phyloP scores from a whole-genome alignment of 2,888 invertebrate genomes.

The Hermaeophaga mercurialis region DNA sequence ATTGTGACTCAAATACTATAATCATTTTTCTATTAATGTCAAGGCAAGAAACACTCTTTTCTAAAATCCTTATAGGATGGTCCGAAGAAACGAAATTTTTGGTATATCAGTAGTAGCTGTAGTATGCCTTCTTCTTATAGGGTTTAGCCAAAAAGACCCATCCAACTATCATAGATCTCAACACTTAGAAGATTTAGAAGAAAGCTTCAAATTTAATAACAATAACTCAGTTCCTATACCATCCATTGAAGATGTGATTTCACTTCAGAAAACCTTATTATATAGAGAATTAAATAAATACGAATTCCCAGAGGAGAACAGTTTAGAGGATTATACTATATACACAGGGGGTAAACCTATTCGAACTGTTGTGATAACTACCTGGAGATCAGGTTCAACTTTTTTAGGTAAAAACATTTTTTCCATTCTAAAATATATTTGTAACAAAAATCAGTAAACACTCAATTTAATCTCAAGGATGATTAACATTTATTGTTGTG shows the following conservation, averaged over 20 bases:
- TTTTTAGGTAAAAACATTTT: conserved; percentile 67
- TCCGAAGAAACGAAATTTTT: conserved; percentile 44
- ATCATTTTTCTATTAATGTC: conserved; percentile 17
- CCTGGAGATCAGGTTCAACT: conserved; percentile 90
- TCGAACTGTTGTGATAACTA: conserved; percentile 80
- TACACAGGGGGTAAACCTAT: conserved; percentile 75
- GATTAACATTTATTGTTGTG: no score
- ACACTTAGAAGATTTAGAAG: conserved; percentile 36
- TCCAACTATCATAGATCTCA: conserved; percentile 32
- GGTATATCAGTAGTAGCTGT: conserved; percentile 41
- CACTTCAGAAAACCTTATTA: conserved; percentile 62
- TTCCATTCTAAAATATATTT: no score
- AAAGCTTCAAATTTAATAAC: conserved; percentile 26
- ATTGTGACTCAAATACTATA: background rate
- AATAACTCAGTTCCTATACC: conserved; percentile 42
- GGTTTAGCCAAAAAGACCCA: conserved; percentile 41
- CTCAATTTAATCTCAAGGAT: no score
- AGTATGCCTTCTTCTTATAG: conserved; percentile 44
- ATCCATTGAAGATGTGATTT: conserved; percentile 63
- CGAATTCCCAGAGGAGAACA: conserved; percentile 64
- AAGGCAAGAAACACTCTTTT: conserved; percentile 12
- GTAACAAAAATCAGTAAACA: no score
- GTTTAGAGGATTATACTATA: conserved; percentile 70
- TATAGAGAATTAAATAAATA: conserved; percentile 66
- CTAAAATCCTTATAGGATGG: conserved; percentile 35